These are phyloP conservation scores for Synanceia verrucosa DNA, from an alignment of 2,797 vertebrate genomes.

Conservation along the genomic window DNA sequence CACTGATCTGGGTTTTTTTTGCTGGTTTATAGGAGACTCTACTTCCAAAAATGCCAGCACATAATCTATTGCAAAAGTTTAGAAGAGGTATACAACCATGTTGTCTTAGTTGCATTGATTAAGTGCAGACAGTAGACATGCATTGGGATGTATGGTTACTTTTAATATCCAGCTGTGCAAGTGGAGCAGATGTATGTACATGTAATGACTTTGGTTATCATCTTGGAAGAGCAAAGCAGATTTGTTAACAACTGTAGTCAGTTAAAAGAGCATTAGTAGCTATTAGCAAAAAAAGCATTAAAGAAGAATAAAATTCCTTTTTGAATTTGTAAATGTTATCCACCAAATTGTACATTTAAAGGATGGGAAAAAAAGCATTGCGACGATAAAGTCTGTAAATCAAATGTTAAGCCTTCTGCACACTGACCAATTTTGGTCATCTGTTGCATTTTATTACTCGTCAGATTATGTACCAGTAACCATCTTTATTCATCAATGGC, in stretches of 20 bases:
- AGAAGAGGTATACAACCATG: conserved; percentile 51
- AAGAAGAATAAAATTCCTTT: conserved; percentile 15
- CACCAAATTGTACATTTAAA: conserved; percentile 42
- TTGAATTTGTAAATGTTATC: conserved; percentile 32
- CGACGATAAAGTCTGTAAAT: conserved; percentile 9
- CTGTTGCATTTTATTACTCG: conserved; percentile 28
- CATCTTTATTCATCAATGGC: conserved; percentile 6
- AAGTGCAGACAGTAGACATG: conserved; percentile 33
- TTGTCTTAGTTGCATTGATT: conserved; percentile 36
- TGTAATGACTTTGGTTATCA: too few relatives aligned
- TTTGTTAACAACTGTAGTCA: too few relatives aligned
- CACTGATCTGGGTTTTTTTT: conserved; percentile 51
- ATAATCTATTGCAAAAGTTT: conserved; percentile 52
- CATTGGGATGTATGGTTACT: conserved; percentile 33
- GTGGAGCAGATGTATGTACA: conserved; percentile 28
- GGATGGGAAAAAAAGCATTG: conserved; percentile 12
- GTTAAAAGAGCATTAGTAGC: too few relatives aligned
- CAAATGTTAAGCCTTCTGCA: conserved; percentile 24
- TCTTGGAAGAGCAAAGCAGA: too few relatives aligned
- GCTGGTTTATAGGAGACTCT: conserved; percentile 60
- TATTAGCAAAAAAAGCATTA: too few relatives aligned
- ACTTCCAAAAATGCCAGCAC: conserved; percentile 50
- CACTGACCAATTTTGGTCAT: conserved; percentile 52
- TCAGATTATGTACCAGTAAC: not conserved
- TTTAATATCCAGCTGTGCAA: conserved; percentile 44